phyloP scores from a whole-genome alignment of 2,113 vertebrate genomes.

The Gobius niger region DNA sequence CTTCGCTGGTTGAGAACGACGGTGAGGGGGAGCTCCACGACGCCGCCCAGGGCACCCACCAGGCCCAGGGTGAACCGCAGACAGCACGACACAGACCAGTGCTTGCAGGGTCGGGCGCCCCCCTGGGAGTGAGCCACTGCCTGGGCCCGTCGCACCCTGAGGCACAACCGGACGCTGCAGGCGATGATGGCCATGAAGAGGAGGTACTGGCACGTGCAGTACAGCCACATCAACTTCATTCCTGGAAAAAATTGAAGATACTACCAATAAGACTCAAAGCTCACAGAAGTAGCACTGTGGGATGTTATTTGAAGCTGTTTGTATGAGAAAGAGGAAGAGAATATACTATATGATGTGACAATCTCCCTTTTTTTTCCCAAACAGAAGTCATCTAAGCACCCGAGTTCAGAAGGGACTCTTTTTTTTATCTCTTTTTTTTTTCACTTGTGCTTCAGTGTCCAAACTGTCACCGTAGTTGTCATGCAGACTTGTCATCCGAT shows the following conservation, averaged over 20 bases:
- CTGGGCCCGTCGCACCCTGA: constrained; percentile 25
- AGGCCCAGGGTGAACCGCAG: constrained; percentile 75
- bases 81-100: constrained; percentile 54
- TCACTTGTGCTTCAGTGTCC: neutral
- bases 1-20: constrained; percentile 75
- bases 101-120: constrained; percentile 1
- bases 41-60: constrained; percentile 72
- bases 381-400: too few relatives aligned
- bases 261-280: neutral
- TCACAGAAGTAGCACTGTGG: neutral
- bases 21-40: constrained; percentile 66
- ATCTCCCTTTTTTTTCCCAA: too few relatives aligned
- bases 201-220: constrained; percentile 63
- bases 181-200: constrained; percentile 57
- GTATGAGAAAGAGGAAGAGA: too few relatives aligned
- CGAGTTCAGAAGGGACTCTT: neutral
- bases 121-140: neutral
- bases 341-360: too few relatives aligned
- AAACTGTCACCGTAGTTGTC: neutral
- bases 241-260: constrained; percentile 25
- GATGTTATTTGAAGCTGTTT: too few relatives aligned
- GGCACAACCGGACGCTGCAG: constrained; percentile 67
- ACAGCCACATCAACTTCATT: constrained; percentile 69
- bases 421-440: neutral
- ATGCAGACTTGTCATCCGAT: neutral